Conservation (phyloP, 2,797 vertebrate genomes). For the Dendrocincla tyrannina region DNA sequence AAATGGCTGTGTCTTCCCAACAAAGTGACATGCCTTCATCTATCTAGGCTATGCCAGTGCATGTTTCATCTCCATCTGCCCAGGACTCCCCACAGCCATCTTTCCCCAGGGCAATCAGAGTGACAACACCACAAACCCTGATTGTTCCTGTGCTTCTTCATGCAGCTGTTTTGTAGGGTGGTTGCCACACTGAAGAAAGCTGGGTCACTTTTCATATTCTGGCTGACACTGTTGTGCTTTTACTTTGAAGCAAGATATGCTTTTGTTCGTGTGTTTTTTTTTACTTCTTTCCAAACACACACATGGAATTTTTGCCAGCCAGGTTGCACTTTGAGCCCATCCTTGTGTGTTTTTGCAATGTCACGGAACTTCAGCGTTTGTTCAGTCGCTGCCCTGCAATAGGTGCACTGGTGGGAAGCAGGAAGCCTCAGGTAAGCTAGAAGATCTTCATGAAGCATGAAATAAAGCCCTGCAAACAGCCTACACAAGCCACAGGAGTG, state of each 20-base stretch:
- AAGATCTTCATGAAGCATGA: background rate
- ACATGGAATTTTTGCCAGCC: background rate
- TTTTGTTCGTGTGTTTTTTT: background rate
- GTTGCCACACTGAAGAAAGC: background rate
- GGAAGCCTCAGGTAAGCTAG: background rate
- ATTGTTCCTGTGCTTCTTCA: background rate
- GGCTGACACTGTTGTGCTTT: background rate
- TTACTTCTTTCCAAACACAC: background rate
- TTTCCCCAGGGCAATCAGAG: background rate
- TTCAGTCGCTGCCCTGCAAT: background rate
- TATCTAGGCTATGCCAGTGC: background rate
- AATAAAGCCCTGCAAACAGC: background rate
- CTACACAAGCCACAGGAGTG: background rate
- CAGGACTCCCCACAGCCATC: rapidly evolving
- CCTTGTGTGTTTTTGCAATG: background rate
- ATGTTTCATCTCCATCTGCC: background rate
- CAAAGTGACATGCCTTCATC: rapidly evolving
- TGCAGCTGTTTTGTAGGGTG: background rate
- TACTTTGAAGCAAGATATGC: background rate
- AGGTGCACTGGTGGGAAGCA: background rate
- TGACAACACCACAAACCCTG: background rate
- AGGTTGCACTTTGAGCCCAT: background rate
- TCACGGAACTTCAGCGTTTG: background rate
- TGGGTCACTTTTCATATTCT: background rate
- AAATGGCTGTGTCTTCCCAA: background rate